Evolutionary conservation across 2,113 vertebrate genomes (phyloP).

Genomic region (cattle (Bos taurus)): DNA sequence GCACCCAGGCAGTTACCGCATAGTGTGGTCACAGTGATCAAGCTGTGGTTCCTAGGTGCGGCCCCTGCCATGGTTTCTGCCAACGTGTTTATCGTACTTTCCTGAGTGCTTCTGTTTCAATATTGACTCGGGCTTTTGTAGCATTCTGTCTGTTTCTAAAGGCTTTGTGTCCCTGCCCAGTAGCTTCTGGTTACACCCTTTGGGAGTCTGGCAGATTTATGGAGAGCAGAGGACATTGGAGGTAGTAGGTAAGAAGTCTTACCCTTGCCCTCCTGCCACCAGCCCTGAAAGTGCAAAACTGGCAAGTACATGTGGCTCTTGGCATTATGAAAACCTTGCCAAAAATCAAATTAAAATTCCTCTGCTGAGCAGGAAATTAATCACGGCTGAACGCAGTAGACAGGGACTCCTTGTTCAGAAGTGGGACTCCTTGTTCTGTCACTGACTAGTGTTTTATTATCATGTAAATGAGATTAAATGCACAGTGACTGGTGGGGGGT

Average conservation of each 20-base stretch:
- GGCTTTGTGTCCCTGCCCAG: background rate
- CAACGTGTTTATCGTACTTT: background rate
- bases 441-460: background rate
- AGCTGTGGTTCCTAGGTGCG: background rate
- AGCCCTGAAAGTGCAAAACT: background rate
- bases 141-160: background rate
- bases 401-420: background rate
- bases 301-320: background rate
- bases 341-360: slow-evolving; percentile 47
- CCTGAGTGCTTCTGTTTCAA: background rate
- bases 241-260: background rate
- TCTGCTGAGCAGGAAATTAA: slow-evolving; percentile 31
- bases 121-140: background rate
- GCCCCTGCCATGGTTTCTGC: background rate
- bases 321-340: background rate
- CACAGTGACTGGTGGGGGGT: background rate
- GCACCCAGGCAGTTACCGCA: background rate
- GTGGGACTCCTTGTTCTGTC: background rate
- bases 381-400: background rate
- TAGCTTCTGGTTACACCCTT: background rate
- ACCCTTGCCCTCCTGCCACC: background rate
- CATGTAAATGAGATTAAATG: background rate
- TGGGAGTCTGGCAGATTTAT: background rate
- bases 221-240: background rate
- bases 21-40: background rate